Evolutionary conservation across 1,140 invertebrate genomes (phyloP).

Genomic region (Cyclina sinensis): DNA sequence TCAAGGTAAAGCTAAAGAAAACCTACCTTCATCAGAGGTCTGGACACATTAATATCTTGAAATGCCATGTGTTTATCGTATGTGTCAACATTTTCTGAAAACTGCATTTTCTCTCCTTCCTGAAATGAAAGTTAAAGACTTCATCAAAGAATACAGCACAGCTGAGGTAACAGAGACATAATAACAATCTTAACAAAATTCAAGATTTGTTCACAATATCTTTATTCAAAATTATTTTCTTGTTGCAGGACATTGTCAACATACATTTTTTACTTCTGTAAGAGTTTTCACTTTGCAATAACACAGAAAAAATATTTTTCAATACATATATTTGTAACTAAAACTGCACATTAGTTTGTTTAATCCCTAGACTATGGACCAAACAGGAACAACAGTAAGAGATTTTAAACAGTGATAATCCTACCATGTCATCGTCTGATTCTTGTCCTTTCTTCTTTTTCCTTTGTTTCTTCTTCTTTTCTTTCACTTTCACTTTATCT

Average conservation of each 20-base stretch:
- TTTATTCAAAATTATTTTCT: too few relatives aligned
- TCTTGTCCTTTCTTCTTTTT: conserved; percentile 76
- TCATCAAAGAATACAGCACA: too few relatives aligned
- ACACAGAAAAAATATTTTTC: too few relatives aligned
- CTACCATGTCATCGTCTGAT: conserved; percentile 71
- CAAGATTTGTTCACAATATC: too few relatives aligned
- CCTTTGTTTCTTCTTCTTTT: conserved; percentile 86
- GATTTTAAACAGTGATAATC: too few relatives aligned
- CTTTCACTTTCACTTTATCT: conserved; percentile 86
- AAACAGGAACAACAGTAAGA: too few relatives aligned
- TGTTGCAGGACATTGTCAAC: too few relatives aligned
- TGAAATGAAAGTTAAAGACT: conserved; percentile 58
- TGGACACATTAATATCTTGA: conserved; percentile 97
- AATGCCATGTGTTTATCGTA: conserved; percentile 93
- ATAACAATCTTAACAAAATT: background rate
- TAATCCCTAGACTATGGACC: too few relatives aligned
- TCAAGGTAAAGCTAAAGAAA: background rate
- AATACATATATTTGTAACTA: too few relatives aligned
- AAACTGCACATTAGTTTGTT: too few relatives aligned
- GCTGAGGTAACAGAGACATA: background rate
- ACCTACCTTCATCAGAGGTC: conserved; percentile 93
- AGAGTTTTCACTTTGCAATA: too few relatives aligned
- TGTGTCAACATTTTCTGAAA: conserved; percentile 91
- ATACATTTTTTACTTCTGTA: too few relatives aligned
- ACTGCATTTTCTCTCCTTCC: conserved; percentile 84